Base-by-base conservation (phyloP, 2,888 invertebrate species). In the Lydus trimaculatus region DNA sequence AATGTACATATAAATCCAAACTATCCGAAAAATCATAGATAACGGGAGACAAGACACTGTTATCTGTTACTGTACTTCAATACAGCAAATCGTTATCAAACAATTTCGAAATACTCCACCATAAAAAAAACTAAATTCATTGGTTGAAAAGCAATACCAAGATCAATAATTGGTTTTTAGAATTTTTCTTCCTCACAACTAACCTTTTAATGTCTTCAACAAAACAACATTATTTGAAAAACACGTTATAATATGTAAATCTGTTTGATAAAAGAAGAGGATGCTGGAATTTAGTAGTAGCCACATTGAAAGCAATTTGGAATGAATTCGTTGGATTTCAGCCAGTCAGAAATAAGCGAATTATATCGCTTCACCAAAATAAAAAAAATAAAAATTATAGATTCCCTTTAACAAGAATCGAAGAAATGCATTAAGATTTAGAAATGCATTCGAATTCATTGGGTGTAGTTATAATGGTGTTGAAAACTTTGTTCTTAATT, bases 191-290 rank as follows among this genome's bases (percentile, higher is more conserved):
- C 28, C 28, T 28, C 28, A 28, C 4, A 3, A 28, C 28, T 28
- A 28, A 28, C 28, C 4, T 28, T 28, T 28, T 4, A 28, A 28
- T 4, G 28, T 28, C n/a, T n/a, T n/a, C 2, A 28, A 28, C 28
- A 28, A 28, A 2, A 28, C 28, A 28, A 28, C 28, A 28, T 28
- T 28, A 17, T n/a, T 43, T n/a, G n/a, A 43, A 43, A 65, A 63
- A 69, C 52, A 63, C 62, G 69, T 63, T 63, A 63, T 65, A 62
- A 65, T n/a, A n/a, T 69, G 69, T 69, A 69, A 69, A 69, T 68
- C 62, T 61, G 4, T 2, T 36, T 36, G 36, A 28, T 28, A 2
- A 43, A 17, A 6, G 5, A 43, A 17, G 43, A 11, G 17, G 11
- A 17, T 43, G 7, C 17, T 28, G 4, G 28, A 28, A 4, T 28